Evolutionary conservation across 1,140 invertebrate species (phyloP).

Genomic region (Agrypnia vestita): DNA sequence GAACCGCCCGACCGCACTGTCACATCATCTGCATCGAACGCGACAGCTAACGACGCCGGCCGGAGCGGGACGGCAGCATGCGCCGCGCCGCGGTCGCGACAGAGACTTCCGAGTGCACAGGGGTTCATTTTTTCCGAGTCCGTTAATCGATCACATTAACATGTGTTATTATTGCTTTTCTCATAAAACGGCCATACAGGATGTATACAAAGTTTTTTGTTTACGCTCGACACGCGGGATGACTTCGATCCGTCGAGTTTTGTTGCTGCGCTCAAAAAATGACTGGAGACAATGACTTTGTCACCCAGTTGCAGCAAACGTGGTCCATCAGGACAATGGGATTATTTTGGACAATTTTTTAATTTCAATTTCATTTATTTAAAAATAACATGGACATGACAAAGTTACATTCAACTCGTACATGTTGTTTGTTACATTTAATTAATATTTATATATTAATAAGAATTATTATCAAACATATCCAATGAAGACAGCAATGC

Average conservation of each 20-base stretch:
- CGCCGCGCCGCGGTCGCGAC: background rate
- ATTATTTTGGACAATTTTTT: too few species aligned
- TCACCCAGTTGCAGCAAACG: too few species aligned
- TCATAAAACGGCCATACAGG: slow-evolving; percentile 50
- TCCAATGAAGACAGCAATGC: too few species aligned
- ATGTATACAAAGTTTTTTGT: slow-evolving; percentile 40
- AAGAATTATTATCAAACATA: too few species aligned
- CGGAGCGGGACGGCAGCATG: background rate
- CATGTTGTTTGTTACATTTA: too few species aligned
- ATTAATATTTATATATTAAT: too few species aligned
- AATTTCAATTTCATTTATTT: too few species aligned
- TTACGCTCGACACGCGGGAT: background rate
- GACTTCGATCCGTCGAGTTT: background rate
- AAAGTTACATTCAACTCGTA: too few species aligned
- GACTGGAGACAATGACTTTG: too few species aligned
- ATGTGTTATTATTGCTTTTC: slow-evolving; percentile 58
- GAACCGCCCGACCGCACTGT: slow-evolving; percentile 14
- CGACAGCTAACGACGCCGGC: background rate
- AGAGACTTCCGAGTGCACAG: slow-evolving; percentile 34
- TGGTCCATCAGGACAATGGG: too few species aligned
- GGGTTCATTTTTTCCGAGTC: slow-evolving; percentile 43
- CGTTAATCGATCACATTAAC: slow-evolving; percentile 56
- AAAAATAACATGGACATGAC: too few species aligned
- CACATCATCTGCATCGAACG: slow-evolving; percentile 15
- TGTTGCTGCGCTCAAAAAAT: too few species aligned